phyloP scores from a whole-genome alignment of 2,113 vertebrate species.

The Podiceps cristatus region DNA sequence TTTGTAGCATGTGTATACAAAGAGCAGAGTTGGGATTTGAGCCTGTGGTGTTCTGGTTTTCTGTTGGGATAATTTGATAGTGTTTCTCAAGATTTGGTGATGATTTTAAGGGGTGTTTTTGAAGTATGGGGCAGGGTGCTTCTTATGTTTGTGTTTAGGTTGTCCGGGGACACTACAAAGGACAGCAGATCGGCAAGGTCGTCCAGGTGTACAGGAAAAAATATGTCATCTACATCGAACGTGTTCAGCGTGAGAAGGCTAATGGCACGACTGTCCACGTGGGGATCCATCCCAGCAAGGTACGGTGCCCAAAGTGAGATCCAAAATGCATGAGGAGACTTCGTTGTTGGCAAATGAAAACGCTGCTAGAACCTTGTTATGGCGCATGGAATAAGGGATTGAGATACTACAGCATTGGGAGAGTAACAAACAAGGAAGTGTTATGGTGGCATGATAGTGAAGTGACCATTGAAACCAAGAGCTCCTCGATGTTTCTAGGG shows the following conservation, averaged over 20 bases:
- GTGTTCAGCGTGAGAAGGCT: conserved; percentile 93
- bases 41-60: neutral
- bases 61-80: fast-evolving
- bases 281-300: conserved; percentile 96
- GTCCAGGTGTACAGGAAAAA: conserved; percentile 96
- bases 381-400: fast-evolving
- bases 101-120: neutral
- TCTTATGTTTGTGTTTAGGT: conserved; percentile 73
- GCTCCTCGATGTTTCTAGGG: fast-evolving
- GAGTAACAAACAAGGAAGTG: neutral
- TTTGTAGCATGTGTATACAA: neutral
- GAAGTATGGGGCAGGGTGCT: neutral
- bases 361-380: fast-evolving
- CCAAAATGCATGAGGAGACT: neutral
- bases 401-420: neutral
- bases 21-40: neutral
- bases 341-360: neutral
- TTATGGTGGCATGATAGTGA: fast-evolving
- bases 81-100: fast-evolving
- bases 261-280: conserved; percentile 93
- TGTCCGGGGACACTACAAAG: conserved; percentile 93
- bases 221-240: conserved; percentile 93
- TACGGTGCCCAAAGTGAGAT: neutral
- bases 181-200: conserved; percentile 94
- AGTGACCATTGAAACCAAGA: neutral